Base-by-base conservation (phyloP, 2,888 invertebrate genomes). In the Acrocyrtus sp. region DNA sequence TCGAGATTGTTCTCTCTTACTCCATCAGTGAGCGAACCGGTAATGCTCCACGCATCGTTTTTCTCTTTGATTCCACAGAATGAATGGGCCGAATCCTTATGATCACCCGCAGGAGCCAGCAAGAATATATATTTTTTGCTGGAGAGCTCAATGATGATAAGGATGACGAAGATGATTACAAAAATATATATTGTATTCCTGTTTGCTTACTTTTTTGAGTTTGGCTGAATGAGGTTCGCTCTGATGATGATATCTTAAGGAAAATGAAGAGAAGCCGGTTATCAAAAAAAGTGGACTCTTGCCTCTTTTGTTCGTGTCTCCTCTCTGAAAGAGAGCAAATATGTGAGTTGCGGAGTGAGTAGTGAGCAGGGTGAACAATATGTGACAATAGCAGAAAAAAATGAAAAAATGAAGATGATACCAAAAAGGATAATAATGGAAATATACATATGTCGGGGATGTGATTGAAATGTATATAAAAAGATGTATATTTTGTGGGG, bases 191-290 rank as follows among this genome's bases (percentile, higher is more conserved):
- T n/a, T n/a, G n/a, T n/a, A n/a, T 34, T 34, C 34, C 34, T 34
- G 34, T 34, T 34, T 34, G 34, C 34, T n/a, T n/a, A n/a, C n/a
- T n/a, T n/a, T n/a, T n/a, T n/a, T n/a, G n/a, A n/a, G n/a, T n/a
- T n/a, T n/a, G n/a, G n/a, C n/a, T 34, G 34, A 34, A 34, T 34
- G 34, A 34, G 8, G 45, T n/a, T 12, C 5, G 5, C 12, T 34
- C 34, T 34, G 34, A 12, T 34, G 34, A 34, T 34, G 34, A 34
- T 34, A 34, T 34, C 12, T 34, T 34, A 12, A 34, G 34, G 48
- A 24, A 39, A 48, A n/a, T n/a, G n/a, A n/a, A n/a, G n/a, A n/a
- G n/a, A 66, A 66, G 66, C 66, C 66, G 66, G 66, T 57, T 65
- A 15, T 56, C 57, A 21, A 10, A 21, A 22, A 58, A 50, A 39